Base-by-base conservation (phyloP, 2,888 invertebrate genomes). In the Serripes groenlandicus region DNA sequence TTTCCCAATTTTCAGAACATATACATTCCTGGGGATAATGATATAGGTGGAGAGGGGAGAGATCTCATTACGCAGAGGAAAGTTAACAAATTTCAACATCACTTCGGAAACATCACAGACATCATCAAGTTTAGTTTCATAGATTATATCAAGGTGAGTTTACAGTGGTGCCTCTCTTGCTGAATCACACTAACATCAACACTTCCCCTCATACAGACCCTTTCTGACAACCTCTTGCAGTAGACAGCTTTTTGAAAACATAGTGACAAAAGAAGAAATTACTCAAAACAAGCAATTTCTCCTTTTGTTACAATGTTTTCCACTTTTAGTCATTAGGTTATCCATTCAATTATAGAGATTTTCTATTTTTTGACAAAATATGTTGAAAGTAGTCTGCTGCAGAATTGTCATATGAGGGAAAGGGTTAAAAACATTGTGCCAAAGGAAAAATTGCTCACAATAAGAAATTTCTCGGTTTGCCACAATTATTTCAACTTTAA, bases 21-120 rank as follows among this genome's bases (percentile, higher is more conserved):
- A 73, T 98, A 97, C 96, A 95, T 99, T 84, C 98, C 99, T 28
- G 99, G 99, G 5, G 99, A 99, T 94, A 99, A 99, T 95, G 99
- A 99, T 93, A 98, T 99, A 79, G 99, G 99, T 9, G 99, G 99
- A 21, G 99, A 99, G 95, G 97, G 90, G 11, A 72, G 83, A 37
- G 93, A 94, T 76, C 75, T 88, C 34, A 85, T 91, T 35, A 91
- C 92, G 94, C 62, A 78, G n/a, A 82, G 96, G n/a, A 97, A 97
- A 95, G 93, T 97, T 7, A 94, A 95, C 23, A 96, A 97, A 91
- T 98, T 98, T 93, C 96, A 97, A 79, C 95, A 96, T 88, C 96
- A 97, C 86, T 98, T 98, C 93, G 96, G 96, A 42, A 97, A 97
- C 90, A 96, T 97, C 2, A 96, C 96, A 87, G 92, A 93, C 0